Evolutionary conservation across 2,888 invertebrate species (phyloP).

Genomic region (Eristalis tenax): DNA sequence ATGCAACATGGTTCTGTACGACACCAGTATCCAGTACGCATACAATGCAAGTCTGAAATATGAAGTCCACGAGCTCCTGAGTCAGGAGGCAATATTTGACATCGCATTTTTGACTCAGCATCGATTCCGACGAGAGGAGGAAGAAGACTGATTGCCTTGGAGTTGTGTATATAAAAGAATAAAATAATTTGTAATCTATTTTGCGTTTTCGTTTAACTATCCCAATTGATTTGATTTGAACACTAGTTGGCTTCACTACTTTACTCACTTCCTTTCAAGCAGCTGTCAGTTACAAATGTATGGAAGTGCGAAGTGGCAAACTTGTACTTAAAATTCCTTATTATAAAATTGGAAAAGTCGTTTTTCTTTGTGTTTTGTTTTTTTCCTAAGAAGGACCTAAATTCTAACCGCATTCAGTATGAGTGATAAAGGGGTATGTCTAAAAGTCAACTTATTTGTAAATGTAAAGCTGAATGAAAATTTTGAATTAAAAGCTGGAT

Average conservation of each 20-base stretch:
- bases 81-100: conserved; percentile 92
- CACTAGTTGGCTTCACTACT: no score
- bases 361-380: no score
- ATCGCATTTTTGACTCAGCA: conserved; percentile 90
- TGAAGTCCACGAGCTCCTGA: conserved; percentile 88
- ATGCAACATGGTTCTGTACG: conserved; percentile 94
- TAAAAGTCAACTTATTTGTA: no score
- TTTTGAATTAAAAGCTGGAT: conserved; percentile 60
- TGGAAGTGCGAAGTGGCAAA: no score
- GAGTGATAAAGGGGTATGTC: conserved; percentile 66
- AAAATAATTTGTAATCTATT: background rate
- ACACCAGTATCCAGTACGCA: conserved; percentile 94
- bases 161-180: background rate
- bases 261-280: no score
- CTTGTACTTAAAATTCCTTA: no score
- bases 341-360: no score
- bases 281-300: no score
- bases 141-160: conserved; percentile 41
- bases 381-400: background rate
- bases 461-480: no score
- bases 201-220: background rate
- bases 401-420: conserved; percentile 30
- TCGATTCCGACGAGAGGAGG: conserved; percentile 83
- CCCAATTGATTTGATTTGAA: no score
- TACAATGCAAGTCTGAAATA: conserved; percentile 95